Evolutionary conservation across 2,113 vertebrate species (phyloP).

Genomic region (Seriola rivoliana): DNA sequence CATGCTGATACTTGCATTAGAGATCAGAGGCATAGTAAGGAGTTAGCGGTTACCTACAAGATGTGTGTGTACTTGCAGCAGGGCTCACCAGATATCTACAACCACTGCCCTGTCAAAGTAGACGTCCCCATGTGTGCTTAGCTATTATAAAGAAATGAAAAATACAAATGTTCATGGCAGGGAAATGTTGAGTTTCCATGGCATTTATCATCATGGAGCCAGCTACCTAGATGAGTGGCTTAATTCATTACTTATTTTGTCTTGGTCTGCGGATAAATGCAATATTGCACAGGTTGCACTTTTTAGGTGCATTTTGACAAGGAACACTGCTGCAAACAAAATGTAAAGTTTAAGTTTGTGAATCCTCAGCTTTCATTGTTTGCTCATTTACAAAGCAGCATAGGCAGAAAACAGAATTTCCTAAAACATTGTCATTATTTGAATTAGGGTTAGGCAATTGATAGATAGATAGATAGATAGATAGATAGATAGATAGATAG

Average conservation of each 20-base stretch:
- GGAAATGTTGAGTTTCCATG: not conserved
- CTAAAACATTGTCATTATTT: not conserved
- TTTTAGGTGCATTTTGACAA: not conserved
- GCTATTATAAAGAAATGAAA: not conserved
- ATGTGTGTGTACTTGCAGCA: not conserved
- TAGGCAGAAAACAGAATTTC: not conserved
- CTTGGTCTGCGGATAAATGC: not conserved
- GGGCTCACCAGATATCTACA: not conserved
- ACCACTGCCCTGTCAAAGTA: not conserved
- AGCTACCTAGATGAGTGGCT: not conserved
- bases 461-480: too few relatives aligned
- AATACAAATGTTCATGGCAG: not conserved
- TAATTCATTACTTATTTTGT: not conserved
- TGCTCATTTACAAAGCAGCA: too few relatives aligned
- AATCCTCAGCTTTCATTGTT: too few relatives aligned
- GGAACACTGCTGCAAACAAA: not conserved
- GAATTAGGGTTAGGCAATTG: too few relatives aligned
- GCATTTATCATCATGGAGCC: not conserved
- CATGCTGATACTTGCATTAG: constrained; percentile 12
- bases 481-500: too few relatives aligned
- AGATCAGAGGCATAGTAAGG: not conserved
- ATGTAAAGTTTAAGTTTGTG: too few relatives aligned
- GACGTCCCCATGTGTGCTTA: not conserved
- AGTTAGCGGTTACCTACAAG: not conserved
- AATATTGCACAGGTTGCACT: not conserved